phyloP scores from a whole-genome alignment of 2,113 vertebrate genomes.

The Oostethus manadensis region DNA sequence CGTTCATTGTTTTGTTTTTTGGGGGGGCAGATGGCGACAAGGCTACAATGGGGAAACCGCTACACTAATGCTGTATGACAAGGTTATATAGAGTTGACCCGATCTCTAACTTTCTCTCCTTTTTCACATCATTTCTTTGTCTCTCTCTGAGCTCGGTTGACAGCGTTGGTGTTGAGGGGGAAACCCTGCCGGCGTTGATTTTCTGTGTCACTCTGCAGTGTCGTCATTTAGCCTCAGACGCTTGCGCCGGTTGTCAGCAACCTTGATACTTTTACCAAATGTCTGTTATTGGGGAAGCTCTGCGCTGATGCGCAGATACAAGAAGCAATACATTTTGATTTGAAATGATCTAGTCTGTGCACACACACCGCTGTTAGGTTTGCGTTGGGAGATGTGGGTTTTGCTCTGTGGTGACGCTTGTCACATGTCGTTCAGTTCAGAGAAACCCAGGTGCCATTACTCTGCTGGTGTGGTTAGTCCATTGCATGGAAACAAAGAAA shows the following conservation, averaged over 20 bases:
- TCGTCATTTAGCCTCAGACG: constrained; percentile 37
- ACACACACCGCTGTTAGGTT: neutral
- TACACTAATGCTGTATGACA: constrained; percentile 60
- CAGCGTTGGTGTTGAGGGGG: constrained; percentile 48
- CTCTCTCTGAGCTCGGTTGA: constrained; percentile 54
- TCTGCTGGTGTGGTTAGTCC: no score
- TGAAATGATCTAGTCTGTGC: constrained; percentile 50
- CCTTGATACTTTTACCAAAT: constrained; percentile 40
- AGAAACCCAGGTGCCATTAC: no score
- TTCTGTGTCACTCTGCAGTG: constrained; percentile 54
- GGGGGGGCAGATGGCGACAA: constrained; percentile 20
- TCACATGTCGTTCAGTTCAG: no score
- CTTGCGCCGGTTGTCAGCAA: constrained; percentile 52
- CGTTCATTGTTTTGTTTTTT: constrained; percentile 38
- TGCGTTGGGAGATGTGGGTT: neutral
- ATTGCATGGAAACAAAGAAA: no score
- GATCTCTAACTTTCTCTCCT: constrained; percentile 56
- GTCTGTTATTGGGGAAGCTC: constrained; percentile 24
- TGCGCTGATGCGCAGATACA: constrained; percentile 7
- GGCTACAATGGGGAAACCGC: constrained; percentile 36
- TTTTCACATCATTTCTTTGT: constrained; percentile 44
- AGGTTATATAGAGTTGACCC: constrained; percentile 55
- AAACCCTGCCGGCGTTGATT: constrained; percentile 51
- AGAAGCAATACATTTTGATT: constrained; percentile 16
- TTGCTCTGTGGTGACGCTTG: neutral